These are phyloP conservation scores for Caloenas nicobarica DNA, from an alignment of 2,113 vertebrate species.

Conservation along the genomic window DNA sequence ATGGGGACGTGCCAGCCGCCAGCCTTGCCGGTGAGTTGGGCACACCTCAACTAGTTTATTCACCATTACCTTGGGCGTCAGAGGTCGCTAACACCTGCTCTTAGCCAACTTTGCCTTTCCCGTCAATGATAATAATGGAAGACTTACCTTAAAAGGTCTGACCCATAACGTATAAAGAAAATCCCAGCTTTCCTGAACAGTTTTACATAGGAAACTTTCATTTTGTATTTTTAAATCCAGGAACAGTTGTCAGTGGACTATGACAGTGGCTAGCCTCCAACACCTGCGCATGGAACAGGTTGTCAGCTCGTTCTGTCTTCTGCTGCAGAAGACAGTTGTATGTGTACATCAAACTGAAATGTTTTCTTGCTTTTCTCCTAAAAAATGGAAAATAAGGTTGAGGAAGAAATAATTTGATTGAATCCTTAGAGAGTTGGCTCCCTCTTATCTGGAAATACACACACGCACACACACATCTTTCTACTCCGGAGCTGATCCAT, in stretches of 20 bases:
- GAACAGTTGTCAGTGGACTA: neutral
- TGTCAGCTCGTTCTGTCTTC: neutral
- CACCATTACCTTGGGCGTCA: fast-evolving
- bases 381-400: conserved; percentile 14
- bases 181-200: neutral
- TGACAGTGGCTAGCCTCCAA: neutral
- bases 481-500: conserved; percentile 4
- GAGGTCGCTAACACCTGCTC: neutral
- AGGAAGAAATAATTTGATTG: conserved; percentile 47
- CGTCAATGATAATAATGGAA: neutral
- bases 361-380: neutral
- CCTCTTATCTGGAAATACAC: neutral
- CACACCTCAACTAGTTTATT: neutral
- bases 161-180: fast-evolving
- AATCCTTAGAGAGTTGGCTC: conserved; percentile 45
- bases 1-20: fast-evolving
- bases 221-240: neutral
- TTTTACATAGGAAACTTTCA: neutral
- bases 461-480: neutral
- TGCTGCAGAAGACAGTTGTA: neutral
- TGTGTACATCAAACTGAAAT: neutral
- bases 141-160: neutral
- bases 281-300: fast-evolving
- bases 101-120: neutral
- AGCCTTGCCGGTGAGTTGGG: neutral